A percentile compares a stretch with the other conserved stretches of the same genome.
These are phyloP conservation scores for Silurus asotus DNA, from an alignment of 2,113 vertebrate genomes.

Conservation along the genomic window DNA sequence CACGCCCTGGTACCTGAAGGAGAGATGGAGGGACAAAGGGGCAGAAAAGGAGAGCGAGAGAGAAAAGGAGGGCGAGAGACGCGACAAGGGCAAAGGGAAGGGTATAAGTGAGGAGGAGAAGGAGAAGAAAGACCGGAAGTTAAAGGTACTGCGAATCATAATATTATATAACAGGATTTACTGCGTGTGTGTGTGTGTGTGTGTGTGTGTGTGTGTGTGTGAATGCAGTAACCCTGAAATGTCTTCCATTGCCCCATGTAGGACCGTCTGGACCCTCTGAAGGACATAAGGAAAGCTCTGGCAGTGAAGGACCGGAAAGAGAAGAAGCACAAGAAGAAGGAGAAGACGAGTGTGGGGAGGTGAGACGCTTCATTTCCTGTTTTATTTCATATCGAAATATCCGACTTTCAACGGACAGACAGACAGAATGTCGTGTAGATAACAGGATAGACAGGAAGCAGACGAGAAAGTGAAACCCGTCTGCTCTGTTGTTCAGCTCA, in stretches of 20 bases:
- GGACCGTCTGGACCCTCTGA: conserved; percentile 69
- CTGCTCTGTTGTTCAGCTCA: conserved; percentile 58
- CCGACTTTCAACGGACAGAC: background rate
- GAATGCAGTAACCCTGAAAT: background rate
- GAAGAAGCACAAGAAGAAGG: conserved; percentile 64
- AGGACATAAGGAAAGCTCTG: conserved; percentile 72
- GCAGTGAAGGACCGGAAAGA: conserved; percentile 59
- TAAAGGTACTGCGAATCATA: conserved; percentile 7
- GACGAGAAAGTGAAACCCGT: background rate
- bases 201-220: too few species aligned
- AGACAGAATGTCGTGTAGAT: background rate
- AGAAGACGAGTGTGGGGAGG: conserved; percentile 63
- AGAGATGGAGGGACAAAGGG: conserved; percentile 51
- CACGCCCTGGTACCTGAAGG: conserved; percentile 85
- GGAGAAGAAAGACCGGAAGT: conserved; percentile 61
- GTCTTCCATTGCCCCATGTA: conserved; percentile 27
- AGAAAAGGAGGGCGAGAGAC: conserved; percentile 51
- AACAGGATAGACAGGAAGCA: background rate
- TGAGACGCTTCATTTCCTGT: conserved; percentile 42
- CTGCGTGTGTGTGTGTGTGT: background rate
- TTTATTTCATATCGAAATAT: background rate
- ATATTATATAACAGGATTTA: background rate
- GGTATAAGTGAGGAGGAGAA: conserved; percentile 23
- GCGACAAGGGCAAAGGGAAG: conserved; percentile 31
- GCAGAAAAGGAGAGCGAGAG: conserved; percentile 52